Conservation (phyloP, 2,797 vertebrate species). For the Lates japonicus region DNA sequence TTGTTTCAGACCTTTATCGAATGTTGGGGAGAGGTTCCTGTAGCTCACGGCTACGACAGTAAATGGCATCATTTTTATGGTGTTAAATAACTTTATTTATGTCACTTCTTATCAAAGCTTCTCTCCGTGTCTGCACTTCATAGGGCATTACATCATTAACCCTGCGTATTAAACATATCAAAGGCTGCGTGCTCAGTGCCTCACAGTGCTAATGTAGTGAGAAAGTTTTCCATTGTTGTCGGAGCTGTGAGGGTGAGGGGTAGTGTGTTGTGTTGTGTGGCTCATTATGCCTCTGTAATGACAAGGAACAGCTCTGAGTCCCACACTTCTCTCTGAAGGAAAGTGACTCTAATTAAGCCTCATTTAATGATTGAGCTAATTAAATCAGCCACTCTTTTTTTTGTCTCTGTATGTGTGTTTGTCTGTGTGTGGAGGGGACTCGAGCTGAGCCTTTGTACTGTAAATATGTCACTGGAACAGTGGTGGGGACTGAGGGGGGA, state of each 20-base stretch:
- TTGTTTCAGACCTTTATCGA: conserved; percentile 66
- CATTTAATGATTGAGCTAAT: conserved; percentile 86
- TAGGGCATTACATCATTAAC: conserved; percentile 53
- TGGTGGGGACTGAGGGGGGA: conserved; percentile 13
- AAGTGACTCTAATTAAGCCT: conserved; percentile 86
- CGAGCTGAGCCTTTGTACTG: conserved; percentile 77
- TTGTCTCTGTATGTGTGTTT: conserved; percentile 68
- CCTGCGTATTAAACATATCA: conserved; percentile 56
- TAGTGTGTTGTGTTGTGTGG: conserved; percentile 68
- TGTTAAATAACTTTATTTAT: conserved; percentile 60
- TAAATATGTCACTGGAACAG: conserved; percentile 77
- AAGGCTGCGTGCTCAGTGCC: conserved; percentile 21
- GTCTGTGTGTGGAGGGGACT: conserved; percentile 71
- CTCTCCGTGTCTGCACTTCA: conserved; percentile 27
- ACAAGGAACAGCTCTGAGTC: conserved; percentile 81
- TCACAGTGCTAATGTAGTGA: conserved; percentile 28
- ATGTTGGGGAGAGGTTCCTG: conserved; percentile 45
- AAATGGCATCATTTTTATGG: conserved; percentile 53
- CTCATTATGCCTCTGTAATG: conserved; percentile 83
- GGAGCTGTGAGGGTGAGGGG: conserved; percentile 50
- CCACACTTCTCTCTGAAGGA: conserved; percentile 78
- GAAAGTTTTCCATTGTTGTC: conserved; percentile 74
- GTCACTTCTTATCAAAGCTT: conserved; percentile 54
- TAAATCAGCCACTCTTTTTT: conserved; percentile 82
- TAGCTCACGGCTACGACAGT: conserved; percentile 33